Percentiles rank a stretch among this genome's conserved stretches.
phyloP scores from a whole-genome alignment of 2,113 vertebrate genomes.

The Fukomys damarensis region DNA sequence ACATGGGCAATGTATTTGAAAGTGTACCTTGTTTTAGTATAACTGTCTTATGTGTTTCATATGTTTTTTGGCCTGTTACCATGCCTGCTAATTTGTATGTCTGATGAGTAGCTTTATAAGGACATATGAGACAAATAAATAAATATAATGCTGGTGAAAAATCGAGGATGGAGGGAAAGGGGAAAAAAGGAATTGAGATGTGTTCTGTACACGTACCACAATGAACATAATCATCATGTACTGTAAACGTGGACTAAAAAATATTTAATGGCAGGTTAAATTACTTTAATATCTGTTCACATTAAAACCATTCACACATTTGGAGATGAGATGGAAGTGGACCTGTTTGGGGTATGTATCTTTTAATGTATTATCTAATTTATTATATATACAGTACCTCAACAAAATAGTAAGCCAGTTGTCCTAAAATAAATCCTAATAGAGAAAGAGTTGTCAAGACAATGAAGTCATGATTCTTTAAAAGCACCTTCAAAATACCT shows the following conservation, averaged over 20 bases:
- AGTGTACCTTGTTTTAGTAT: background rate
- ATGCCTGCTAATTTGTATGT: background rate
- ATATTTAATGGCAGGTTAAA: background rate
- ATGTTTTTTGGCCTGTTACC: background rate
- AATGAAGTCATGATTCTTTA: slow-evolving; percentile 67
- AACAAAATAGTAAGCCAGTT: slow-evolving; percentile 59
- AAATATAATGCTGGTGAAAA: background rate
- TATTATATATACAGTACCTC: slow-evolving; percentile 55
- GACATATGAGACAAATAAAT: background rate
- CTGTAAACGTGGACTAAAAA: background rate
- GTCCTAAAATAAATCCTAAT: slow-evolving; percentile 66
- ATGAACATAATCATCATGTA: background rate
- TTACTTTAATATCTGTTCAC: background rate
- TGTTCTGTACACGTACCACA: background rate
- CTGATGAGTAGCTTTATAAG: background rate
- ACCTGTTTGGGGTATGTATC: background rate
- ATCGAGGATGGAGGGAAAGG: background rate
- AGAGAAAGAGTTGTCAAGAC: slow-evolving; percentile 69
- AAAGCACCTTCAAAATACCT: slow-evolving; percentile 62
- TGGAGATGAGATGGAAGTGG: background rate
- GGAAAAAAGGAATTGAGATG: background rate
- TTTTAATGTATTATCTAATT: background rate
- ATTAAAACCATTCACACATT: background rate
- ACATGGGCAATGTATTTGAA: background rate
- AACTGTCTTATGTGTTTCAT: background rate